phyloP scores from a whole-genome alignment of 2,113 vertebrate species.

The Psittacara wagleri region DNA sequence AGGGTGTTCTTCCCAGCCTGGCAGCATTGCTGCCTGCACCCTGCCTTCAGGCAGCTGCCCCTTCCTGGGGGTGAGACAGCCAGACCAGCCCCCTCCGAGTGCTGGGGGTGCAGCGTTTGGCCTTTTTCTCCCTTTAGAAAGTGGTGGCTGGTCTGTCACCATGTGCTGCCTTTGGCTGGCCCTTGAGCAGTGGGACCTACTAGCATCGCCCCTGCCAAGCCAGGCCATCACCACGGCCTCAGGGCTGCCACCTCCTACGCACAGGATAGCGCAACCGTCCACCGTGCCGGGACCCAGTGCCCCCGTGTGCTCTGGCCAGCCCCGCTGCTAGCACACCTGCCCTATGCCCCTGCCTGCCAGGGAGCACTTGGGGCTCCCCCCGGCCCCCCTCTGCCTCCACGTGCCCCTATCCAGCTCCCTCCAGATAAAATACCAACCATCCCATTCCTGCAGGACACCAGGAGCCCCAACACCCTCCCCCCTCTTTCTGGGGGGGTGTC shows the following conservation, averaged over 20 bases:
- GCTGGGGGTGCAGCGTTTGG: background rate
- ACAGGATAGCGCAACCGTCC: rapidly evolving
- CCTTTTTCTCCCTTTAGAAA: background rate
- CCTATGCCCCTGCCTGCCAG: rapidly evolving
- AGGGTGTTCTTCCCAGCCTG: background rate
- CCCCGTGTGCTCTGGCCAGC: rapidly evolving
- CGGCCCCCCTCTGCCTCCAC: background rate
- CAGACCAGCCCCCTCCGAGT: rapidly evolving
- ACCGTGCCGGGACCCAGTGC: rapidly evolving
- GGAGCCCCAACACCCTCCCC: background rate
- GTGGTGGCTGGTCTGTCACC: background rate
- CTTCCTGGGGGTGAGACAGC: background rate
- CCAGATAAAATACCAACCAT: background rate
- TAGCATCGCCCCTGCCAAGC: background rate
- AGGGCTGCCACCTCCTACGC: background rate
- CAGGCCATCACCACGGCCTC: background rate
- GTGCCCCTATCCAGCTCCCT: background rate
- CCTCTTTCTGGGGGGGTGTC: background rate
- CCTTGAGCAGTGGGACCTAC: background rate
- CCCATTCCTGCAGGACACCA: background rate
- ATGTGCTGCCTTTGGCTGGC: background rate
- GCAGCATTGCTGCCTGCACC: background rate
- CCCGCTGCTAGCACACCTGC: rapidly evolving
- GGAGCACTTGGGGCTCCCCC: background rate
- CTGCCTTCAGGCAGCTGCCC: background rate